Evolutionary conservation across 2,797 vertebrate genomes (phyloP), one percentile per base, ranked within the genome.

Genomic region (Oreochromis grahami): DNA sequence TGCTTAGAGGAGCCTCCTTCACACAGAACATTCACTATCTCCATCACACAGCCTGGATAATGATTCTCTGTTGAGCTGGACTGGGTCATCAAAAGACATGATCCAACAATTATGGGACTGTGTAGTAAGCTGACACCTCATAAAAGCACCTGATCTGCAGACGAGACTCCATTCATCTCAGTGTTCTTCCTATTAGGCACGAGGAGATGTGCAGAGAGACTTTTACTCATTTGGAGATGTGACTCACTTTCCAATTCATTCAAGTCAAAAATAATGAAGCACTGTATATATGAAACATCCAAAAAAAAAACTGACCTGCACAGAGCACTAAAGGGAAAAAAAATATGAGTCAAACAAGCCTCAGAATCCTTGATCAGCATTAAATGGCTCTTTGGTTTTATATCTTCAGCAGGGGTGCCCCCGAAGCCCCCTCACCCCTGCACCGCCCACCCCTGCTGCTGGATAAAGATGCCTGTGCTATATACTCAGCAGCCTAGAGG

Each of bases 221-320:
- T 88, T 91, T 92, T 84, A 88, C 89, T 93, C 92, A 87, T 94
- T 92, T 91, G 87, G 84, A 93, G 90, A 92, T 91, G 92, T 89
- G 87, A 93, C 89, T 93, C 87, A 91, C 90, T 91, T 89, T 92
- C 84, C 90, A 91, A 86, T 89, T 91, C 90, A 82, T 89, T 94
- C 91, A 89, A 91, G 91, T 92, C 58, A 85, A 90, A 94, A 95
- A 95, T 94, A 95, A 94, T 94, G 94, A 95, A 94, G 92, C 89
- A 53, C 82, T 8, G 77, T 85, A 77, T 85, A 81, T 84, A 85
- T 79, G 81, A 87, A 91, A 87, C 85, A 85, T 88, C 86, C 87
- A 78, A 86, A 87, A 88, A 88, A 78, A 55, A 38, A 36, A n/a
- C 80, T 45, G 84, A 90, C 77, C 88, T 78, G 90, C 80, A 78